Conservation (phyloP, 2,797 vertebrate genomes). For the Peromyscus aztecus region DNA sequence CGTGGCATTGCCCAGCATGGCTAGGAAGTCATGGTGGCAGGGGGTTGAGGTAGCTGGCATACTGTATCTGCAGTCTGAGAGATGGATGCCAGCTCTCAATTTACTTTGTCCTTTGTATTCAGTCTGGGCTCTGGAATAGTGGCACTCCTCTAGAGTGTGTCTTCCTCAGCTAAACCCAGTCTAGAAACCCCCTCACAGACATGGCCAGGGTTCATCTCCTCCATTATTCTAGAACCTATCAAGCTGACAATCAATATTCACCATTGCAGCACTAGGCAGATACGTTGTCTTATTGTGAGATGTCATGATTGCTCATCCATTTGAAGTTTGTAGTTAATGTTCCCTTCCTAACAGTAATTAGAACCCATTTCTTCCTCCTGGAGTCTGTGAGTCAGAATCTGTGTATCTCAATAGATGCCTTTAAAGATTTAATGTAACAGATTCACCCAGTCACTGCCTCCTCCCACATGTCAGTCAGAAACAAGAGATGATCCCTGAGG, state of each 20-base stretch:
- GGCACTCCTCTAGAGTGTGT: neutral
- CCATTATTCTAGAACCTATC: neutral
- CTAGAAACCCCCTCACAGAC: neutral
- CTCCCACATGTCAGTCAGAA: neutral
- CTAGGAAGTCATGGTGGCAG: neutral
- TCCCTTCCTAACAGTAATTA: neutral
- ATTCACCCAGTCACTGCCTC: neutral
- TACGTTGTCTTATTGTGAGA: neutral
- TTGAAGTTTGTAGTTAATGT: neutral
- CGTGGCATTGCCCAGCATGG: neutral
- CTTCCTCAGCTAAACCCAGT: neutral
- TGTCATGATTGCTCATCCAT: rapidly evolving
- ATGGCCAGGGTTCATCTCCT: neutral
- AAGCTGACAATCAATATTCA: neutral
- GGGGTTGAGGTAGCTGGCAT: too few relatives aligned
- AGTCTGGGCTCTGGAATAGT: neutral
- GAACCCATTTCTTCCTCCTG: neutral
- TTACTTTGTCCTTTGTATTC: neutral
- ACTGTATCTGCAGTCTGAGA: too few relatives aligned
- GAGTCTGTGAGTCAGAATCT: neutral
- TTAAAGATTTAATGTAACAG: neutral
- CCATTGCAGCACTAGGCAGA: neutral
- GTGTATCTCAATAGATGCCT: neutral
- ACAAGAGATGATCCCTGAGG: neutral
- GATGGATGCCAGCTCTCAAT: too few relatives aligned